These are phyloP conservation scores for Paelopatides confundens DNA, from an alignment of 53 echinoderm and acorn worm genomes.

Conservation along the genomic window DNA sequence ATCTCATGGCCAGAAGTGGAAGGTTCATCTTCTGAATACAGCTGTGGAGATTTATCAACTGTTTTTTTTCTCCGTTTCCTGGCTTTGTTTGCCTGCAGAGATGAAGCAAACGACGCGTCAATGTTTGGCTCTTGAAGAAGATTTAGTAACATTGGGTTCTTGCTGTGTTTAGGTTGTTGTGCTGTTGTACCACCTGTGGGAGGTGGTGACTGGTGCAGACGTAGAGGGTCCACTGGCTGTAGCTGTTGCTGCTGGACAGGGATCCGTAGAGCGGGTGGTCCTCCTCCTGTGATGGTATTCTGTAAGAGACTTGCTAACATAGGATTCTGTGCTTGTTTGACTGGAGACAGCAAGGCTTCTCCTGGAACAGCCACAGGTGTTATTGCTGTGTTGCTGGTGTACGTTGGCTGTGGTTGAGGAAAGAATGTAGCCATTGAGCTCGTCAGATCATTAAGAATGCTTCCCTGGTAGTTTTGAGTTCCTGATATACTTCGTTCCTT, in stretches of 20 bases:
- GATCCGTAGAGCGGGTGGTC: not conserved
- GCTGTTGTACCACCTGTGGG: slow-evolving; percentile 15
- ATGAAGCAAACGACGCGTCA: slow-evolving; percentile 23
- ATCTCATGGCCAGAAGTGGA: no score
- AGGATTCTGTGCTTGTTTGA: slow-evolving; percentile 89
- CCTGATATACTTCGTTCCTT: not conserved
- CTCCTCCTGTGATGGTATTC: slow-evolving; percentile 54
- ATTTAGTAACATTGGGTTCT: slow-evolving; percentile 95
- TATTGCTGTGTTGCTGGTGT: not conserved
- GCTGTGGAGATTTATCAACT: slow-evolving; percentile 82
- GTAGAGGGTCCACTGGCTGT: slow-evolving; percentile 37
- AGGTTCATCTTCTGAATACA: slow-evolving; percentile 12
- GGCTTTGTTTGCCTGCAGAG: slow-evolving; percentile 52
- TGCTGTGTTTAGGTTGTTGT: slow-evolving; percentile 44
- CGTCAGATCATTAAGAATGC: slow-evolving; percentile 63
- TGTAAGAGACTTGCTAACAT: slow-evolving; percentile 93
- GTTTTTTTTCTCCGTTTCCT: slow-evolving; percentile 51
- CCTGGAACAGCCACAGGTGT: not conserved
- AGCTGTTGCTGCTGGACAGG: not conserved
- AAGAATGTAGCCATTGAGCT: slow-evolving; percentile 65
- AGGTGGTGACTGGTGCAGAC: slow-evolving; percentile 38
- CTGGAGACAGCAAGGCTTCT: not conserved
- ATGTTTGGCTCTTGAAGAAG: slow-evolving; percentile 87
- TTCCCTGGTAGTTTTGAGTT: slow-evolving; percentile 39
- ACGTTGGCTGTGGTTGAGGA: slow-evolving; percentile 42